Evolutionary conservation across 64 coral and sea anemone species (phyloP).

Genomic region (Pocillopora verrucosa): DNA sequence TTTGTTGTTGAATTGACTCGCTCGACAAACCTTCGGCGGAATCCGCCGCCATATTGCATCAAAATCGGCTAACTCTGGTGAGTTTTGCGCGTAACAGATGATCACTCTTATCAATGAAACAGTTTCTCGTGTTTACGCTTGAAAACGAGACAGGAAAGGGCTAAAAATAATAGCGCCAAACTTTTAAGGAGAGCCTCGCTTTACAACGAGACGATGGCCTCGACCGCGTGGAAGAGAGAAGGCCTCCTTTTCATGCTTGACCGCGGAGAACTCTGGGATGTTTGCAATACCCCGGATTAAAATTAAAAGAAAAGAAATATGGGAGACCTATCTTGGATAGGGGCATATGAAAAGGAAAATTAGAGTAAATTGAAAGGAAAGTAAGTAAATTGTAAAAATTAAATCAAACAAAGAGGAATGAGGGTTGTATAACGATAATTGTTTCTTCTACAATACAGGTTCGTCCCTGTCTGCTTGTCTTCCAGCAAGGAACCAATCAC

Average conservation of each 20-base stretch:
- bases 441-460: too few species aligned
- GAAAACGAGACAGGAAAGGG: slow-evolving; percentile 93
- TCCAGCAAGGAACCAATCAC: too few species aligned
- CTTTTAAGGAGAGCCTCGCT: slow-evolving; percentile 87
- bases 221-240: slow-evolving; percentile 89
- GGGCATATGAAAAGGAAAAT: too few species aligned
- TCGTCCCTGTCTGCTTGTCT: too few species aligned
- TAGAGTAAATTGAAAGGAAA: too few species aligned
- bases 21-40: slow-evolving; percentile 51
- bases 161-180: slow-evolving; percentile 82
- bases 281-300: slow-evolving; percentile 44
- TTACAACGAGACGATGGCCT: slow-evolving; percentile 78
- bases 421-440: too few species aligned
- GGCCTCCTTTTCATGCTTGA: slow-evolving; percentile 41
- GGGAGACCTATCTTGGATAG: too few species aligned
- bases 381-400: too few species aligned
- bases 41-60: slow-evolving; percentile 64
- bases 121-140: slow-evolving; percentile 82
- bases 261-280: slow-evolving; percentile 53
- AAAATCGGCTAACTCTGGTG: not conserved
- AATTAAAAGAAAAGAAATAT: too few species aligned
- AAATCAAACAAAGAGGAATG: too few species aligned
- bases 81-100: not conserved
- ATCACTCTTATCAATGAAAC: slow-evolving; percentile 36
- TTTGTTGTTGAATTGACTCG: slow-evolving; percentile 69